Percentiles rank a stretch among this genome's conserved stretches.
Evolutionary conservation across 2,113 vertebrate genomes (phyloP).

Genomic region (Rana temporaria): DNA sequence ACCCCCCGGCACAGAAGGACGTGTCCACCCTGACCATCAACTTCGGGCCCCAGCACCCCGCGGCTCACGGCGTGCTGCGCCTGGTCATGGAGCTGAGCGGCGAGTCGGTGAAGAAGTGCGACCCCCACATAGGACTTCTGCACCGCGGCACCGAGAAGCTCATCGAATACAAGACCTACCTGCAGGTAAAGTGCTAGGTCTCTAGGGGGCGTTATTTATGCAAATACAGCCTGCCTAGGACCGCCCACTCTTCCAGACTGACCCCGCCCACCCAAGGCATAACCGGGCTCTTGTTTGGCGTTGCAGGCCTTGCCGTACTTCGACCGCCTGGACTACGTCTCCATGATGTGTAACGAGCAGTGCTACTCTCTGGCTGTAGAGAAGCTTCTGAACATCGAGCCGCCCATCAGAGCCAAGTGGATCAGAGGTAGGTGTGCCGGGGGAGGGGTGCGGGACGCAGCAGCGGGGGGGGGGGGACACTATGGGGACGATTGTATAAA

Average conservation of each 20-base stretch:
- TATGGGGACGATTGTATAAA: too few relatives aligned
- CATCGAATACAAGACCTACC: conserved; percentile 94
- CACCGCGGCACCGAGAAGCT: conserved; percentile 94
- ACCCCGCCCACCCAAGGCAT: too few relatives aligned
- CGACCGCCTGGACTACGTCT: conserved; percentile 94
- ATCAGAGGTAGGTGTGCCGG: conserved; percentile 83
- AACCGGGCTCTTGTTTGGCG: neutral
- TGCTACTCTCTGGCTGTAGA: conserved; percentile 92
- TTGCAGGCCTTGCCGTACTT: conserved; percentile 91
- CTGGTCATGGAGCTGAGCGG: conserved; percentile 94
- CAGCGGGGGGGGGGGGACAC: too few relatives aligned
- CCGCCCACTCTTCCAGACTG: too few relatives aligned
- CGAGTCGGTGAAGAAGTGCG: conserved; percentile 90
- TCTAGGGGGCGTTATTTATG: too few relatives aligned
- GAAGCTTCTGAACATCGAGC: conserved; percentile 91
- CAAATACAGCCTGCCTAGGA: too few relatives aligned
- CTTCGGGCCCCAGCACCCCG: conserved; percentile 95
- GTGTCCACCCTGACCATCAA: conserved; percentile 90
- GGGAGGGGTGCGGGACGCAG: accelerated
- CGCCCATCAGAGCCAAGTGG: conserved; percentile 87
- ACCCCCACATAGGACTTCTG: conserved; percentile 91
- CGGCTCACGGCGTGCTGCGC: conserved; percentile 91
- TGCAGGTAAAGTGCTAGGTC: conserved; percentile 78
- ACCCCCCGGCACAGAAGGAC: conserved; percentile 75
- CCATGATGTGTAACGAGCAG: conserved; percentile 98